A percentile compares a stretch with the other conserved stretches of the same genome.
phyloP scores from a whole-genome alignment of 2,113 vertebrate species.

The Oncorhynchus kisutch region DNA sequence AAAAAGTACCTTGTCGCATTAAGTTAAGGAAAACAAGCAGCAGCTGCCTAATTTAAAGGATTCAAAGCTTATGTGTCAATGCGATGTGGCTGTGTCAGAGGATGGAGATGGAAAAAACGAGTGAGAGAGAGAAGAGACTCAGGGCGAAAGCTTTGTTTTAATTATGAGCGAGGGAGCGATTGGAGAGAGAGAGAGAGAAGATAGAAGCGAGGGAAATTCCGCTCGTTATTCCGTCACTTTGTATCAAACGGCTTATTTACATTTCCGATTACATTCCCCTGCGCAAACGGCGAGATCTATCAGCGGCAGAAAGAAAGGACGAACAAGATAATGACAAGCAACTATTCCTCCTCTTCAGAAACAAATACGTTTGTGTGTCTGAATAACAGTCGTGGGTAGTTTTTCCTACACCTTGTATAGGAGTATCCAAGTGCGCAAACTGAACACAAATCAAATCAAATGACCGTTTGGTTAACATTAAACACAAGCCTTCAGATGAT shows the following conservation, averaged over 20 bases:
- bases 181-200: not conserved
- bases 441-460: too few species aligned
- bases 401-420: not conserved
- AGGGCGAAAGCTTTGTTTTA: slow-evolving; percentile 72
- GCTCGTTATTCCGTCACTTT: slow-evolving; percentile 81
- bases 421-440: not conserved
- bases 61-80: slow-evolving; percentile 71
- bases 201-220: slow-evolving; percentile 32
- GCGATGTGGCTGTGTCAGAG: slow-evolving; percentile 70
- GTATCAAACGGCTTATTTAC: slow-evolving; percentile 84
- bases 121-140: slow-evolving; percentile 43
- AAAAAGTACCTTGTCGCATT: not conserved
- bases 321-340: slow-evolving; percentile 80
- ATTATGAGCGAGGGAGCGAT: slow-evolving; percentile 64
- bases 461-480: too few species aligned
- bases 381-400: not conserved
- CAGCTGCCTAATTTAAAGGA: slow-evolving; percentile 68
- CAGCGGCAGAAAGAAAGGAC: slow-evolving; percentile 75
- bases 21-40: slow-evolving; percentile 18
- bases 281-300: slow-evolving; percentile 82
- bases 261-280: slow-evolving; percentile 86
- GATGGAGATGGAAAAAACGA: slow-evolving; percentile 68
- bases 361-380: not conserved
- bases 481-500: too few species aligned
- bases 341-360: slow-evolving; percentile 70